Evolutionary conservation across 1,140 invertebrate species (phyloP), one percentile per base, ranked within the genome.

Genomic region (Kradibia gibbosae): DNA sequence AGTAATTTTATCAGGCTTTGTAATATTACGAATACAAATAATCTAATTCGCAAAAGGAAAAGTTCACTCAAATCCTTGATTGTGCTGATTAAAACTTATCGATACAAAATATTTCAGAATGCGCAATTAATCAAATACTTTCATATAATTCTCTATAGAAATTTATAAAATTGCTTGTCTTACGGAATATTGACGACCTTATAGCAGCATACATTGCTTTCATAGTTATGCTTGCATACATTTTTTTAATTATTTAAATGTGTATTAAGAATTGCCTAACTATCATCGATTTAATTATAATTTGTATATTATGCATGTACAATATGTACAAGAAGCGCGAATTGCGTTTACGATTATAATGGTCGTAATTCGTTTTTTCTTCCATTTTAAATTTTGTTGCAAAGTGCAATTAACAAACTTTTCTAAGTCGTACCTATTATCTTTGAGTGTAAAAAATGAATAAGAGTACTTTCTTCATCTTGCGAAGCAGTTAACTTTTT

Each of bases 391-490:
- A 73, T 70, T 77, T 71, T 82, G 48, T 71, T 77, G 73, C 48
- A 76, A 77, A 82, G 80, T 77, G 50, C 65, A 42, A 72, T 36
- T 62, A 53, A 60, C 74, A 77, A 71, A 77, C 60, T 72, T 77
- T 77, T 20, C 62, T 77, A 82, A 77, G 10, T 25, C 65, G 50
- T 67, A 45, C 53, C 62, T 34, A 62, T 71, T 70, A 34, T 82
- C 36, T 74, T 25, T 25, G 57, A 82, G 76, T 82, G 81, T 82
- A 82, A 82, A 82, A 82, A 82, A 82, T 74, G 81, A 82, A 82
- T 76, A 71, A 82, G 81, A 82, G 76, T 82, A 82, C 76, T 82
- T 82, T 82, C 74, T 82, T 82, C 70, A 36, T 74, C 70, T 60
- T 82, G 72, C 76, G 57, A 74, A 36, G 78, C 74, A 74, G 55